Evolutionary conservation across 2,888 invertebrate genomes (phyloP), one percentile per base, ranked within the genome.

Genomic region (Leistus spinibarbis): DNA sequence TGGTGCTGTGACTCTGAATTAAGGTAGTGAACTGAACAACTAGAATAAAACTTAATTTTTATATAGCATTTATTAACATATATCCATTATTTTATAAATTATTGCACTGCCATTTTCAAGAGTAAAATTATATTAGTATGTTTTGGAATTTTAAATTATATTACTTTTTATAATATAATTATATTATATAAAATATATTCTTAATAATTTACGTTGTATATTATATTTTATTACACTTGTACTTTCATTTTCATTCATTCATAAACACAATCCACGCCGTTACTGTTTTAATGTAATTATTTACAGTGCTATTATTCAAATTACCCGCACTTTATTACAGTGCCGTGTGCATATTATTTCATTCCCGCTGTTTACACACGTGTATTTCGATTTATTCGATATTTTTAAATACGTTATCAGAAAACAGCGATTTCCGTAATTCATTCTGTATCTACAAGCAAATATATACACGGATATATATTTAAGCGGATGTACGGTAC

Each of bases 11-110:
- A 75, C 63, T 72, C 63, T 70, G 70, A 70, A 70, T 17, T 72
- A 72, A 72, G 71, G 63, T 72, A 72, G 67, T 73, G 22, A 67
- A 73, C 40, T 73, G 60, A 63, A 67, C 56, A 68, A 68, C 17
- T 73, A 73, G 69, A 73, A 69, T 76, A 73, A 77, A 76, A 68
- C 60, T 67, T 77, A 73, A 69, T 77, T 77, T 69, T 77, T 72
- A 76, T 69, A 68, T 70, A 62, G 69, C 76, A 76, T 75, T 69
- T 63, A 70, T 62, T 54, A 27, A 69, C 27, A 60, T 60, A 20
- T 65, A 62, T 76, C 54, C 76, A 68, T 76, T 69, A 76, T 72
- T 68, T 76, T 67, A 60, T 63, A 72, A 68, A 72, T 72, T 68
- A 66, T 76, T 72, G 67, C 71, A 76, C 72, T 68, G 73, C 73